Base-by-base conservation (phyloP, 64 coral and sea anemone species). In the Hydrozoanthus tunicans region DNA sequence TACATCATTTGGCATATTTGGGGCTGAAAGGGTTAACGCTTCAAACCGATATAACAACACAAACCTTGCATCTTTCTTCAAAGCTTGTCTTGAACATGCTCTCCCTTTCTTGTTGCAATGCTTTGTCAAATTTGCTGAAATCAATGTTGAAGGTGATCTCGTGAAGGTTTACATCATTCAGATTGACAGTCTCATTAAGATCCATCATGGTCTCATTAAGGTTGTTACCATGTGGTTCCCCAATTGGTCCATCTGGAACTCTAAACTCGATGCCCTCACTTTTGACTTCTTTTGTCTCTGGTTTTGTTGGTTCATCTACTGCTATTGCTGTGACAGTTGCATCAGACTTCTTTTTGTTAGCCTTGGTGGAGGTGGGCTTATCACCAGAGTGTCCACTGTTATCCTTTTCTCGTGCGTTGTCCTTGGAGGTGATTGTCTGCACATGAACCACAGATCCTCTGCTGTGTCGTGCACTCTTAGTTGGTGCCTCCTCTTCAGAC, bases 61-160 rank as follows among this genome's bases (percentile, higher is more conserved):
- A 57, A 86, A 98, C 96, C 89, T 99, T 90, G 54, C 77, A 81
- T 76, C 89, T 93, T 77, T 99, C 97, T 78, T 99, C 92, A 88
- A 93, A 99, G 59, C 94, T 99, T 79, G 93, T 93, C 74, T 97
- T 85, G 86, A 99, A 99, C 81, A 93, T 96, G 9, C 62, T 91
- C 11, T 96, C 90, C 8, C 81, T 99, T 0, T 99, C 94, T 68
- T 96, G 66, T 66, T 99, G 92, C 52, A 93, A 52, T 20, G 73
- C 91, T 79, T 98, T 83, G 55, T 99, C 97, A 91, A 99, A 99
- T 57, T 92, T 93, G 59, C 92, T 91, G 85, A 99, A 94, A 72
- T 95, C 94, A 81, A 96, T 95, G 52, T 73, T 99, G 58, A 99
- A 99, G 8, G 97, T 99, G 54, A 99, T 99, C 85, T 99, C 97